Conservation (phyloP, 2,888 invertebrate species). For the Brachypalpus laphriformis region DNA sequence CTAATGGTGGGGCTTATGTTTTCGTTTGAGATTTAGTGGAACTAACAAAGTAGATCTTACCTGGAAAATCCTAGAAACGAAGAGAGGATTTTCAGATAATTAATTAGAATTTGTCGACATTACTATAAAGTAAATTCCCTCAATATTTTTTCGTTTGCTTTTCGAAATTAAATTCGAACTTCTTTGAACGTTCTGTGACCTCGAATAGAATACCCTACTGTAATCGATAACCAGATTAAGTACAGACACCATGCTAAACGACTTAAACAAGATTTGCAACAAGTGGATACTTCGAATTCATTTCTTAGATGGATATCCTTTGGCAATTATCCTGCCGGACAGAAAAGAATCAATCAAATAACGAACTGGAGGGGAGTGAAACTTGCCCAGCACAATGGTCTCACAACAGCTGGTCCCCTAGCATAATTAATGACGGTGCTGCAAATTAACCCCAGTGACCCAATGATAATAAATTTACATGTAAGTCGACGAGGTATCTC, state of each 20-base stretch:
- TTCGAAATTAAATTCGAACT: not conserved
- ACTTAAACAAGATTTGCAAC: slow-evolving; percentile 14
- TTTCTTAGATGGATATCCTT: slow-evolving; percentile 11
- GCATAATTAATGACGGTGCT: slow-evolving; percentile 50
- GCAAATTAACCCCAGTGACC: slow-evolving; percentile 53
- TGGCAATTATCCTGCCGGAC: not conserved
- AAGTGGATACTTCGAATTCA: slow-evolving; percentile 11
- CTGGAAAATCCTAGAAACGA: slow-evolving; percentile 1
- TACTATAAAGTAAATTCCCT: not conserved
- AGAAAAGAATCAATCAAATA: slow-evolving; percentile 27
- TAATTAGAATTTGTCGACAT: slow-evolving; percentile 25
- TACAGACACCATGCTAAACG: not conserved
- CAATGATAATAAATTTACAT: slow-evolving; percentile 58
- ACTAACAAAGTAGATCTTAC: not conserved
- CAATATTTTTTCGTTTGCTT: not conserved
- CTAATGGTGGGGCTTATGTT: slow-evolving; percentile 11
- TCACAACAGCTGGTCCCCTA: not conserved
- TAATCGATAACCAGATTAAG: not conserved
- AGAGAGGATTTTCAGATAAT: slow-evolving; percentile 7
- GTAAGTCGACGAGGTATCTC: slow-evolving; percentile 29
- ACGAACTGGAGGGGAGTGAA: not conserved
- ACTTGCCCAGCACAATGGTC: slow-evolving; percentile 3
- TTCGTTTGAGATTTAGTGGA: slow-evolving; percentile 23
- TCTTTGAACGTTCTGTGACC: not conserved
- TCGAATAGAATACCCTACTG: not conserved